Evolutionary conservation across 2,888 invertebrate genomes (phyloP).

Genomic region (Athalia cordata): DNA sequence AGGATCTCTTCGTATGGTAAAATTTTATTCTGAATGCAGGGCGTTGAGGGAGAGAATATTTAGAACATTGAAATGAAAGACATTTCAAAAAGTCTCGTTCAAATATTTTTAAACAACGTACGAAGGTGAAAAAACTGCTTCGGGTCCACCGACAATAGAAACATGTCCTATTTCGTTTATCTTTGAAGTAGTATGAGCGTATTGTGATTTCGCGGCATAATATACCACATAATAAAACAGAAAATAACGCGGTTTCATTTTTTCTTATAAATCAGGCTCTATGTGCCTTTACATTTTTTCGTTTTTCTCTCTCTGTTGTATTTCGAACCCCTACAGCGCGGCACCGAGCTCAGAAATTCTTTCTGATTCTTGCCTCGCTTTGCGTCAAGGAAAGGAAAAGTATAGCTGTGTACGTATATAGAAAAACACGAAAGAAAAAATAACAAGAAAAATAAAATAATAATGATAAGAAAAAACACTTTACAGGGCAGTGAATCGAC

Average conservation of each 20-base stretch:
- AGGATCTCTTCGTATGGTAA: background rate
- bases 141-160: background rate
- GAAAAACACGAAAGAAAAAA: background rate
- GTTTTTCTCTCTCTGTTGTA: too few species aligned
- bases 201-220: too few species aligned
- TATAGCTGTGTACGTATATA: too few species aligned
- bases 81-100: too few species aligned
- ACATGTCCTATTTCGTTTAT: background rate
- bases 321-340: background rate
- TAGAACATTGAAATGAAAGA: too few species aligned
- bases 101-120: background rate
- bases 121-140: background rate
- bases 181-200: background rate
- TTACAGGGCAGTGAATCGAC: conserved; percentile 16
- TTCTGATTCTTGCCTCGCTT: conserved; percentile 1
- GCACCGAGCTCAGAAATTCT: background rate
- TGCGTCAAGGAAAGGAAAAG: background rate
- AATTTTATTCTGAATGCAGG: too few species aligned
- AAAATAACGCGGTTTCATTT: background rate
- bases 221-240: too few species aligned
- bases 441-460: background rate
- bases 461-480: background rate
- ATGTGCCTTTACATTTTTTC: background rate
- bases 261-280: background rate
- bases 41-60: too few species aligned